phyloP scores from a whole-genome alignment of 1,140 invertebrate species.

The Chironomus striatipennis region DNA sequence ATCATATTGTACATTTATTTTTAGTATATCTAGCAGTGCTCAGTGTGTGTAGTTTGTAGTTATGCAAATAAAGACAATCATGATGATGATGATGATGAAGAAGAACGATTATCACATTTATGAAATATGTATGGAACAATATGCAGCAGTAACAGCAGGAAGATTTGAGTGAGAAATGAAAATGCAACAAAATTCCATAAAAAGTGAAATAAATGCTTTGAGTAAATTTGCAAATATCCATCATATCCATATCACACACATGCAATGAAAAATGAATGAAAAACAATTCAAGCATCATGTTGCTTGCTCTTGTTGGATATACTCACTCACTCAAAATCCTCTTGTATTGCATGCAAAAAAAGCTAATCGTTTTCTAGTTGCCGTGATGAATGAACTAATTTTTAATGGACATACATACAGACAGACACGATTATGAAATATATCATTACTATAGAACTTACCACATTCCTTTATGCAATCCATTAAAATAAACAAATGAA shows the following conservation, averaged over 20 bases:
- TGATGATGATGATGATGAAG: too few relatives aligned
- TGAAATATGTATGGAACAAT: not conserved
- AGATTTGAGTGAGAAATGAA: too few relatives aligned
- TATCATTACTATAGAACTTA: not conserved
- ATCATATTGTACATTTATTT: too few relatives aligned
- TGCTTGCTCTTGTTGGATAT: not conserved
- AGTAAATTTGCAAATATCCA: not conserved
- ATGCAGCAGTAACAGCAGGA: not conserved
- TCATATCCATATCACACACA: not conserved
- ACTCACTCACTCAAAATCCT: not conserved
- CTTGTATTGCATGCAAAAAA: not conserved
- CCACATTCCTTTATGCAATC: not conserved
- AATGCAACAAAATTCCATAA: too few relatives aligned
- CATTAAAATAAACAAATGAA: not conserved
- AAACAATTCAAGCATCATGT: not conserved
- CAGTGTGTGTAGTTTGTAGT: too few relatives aligned
- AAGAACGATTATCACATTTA: not conserved
- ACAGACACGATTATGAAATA: not conserved
- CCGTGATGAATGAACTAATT: slow-evolving; percentile 21
- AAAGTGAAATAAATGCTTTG: too few relatives aligned
- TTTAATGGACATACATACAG: slow-evolving; percentile 1
- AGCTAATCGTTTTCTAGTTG: not conserved
- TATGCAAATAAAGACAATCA: too few relatives aligned
- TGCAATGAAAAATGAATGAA: not conserved
- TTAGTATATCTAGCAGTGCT: too few relatives aligned